Base-by-base conservation (phyloP, 1,140 invertebrate species). In the Drosophila guanche region DNA sequence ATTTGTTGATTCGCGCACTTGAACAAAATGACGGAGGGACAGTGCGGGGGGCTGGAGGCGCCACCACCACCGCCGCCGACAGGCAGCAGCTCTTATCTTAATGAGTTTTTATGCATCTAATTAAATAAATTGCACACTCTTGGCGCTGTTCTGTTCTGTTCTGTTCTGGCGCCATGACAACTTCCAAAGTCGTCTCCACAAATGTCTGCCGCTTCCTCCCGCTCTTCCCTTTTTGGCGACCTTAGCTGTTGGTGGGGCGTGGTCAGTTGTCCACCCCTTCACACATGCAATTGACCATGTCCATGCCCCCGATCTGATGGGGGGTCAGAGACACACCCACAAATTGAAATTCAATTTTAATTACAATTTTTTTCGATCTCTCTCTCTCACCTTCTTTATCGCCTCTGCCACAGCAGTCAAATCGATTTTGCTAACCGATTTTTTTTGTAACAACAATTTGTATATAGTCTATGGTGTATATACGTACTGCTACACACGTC, bases 61-160 rank as follows among this genome's bases (percentile, higher is more conserved):
- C 51, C 57, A 56, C 45, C 54, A 14, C 48, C 55, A 27, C 50
- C 54, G 66, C 41, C 43, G 58, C 41, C 55, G 65, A 27, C 42
- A 55, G 47, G 40, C 60, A 54, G 60, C 68, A 70, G 84, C 85
- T 89, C 84, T 89, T 89, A 89, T 89, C 84, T 89, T 89, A 89
- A 89, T 89, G 84, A 89, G 84, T 79, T 89, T 77, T 89, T 89
- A 89, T 89, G 84, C 84, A 89, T 89, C 84, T 89, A 89, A 89
- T 89, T 89, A 89, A 89, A 89, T 89, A 89, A 89, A 89, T 89
- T 89, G 79, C 84, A 84, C 85, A 56, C 84, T 76, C 78, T 75
- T 61, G 10, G 58, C 29, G 33, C 20, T 41, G 52, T 27, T 5
- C 5, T 41, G 52, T 27, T 5, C 20, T 41, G 52, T 27, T 5